Conservation (phyloP, 2,113 vertebrate genomes). For the Parus major region DNA sequence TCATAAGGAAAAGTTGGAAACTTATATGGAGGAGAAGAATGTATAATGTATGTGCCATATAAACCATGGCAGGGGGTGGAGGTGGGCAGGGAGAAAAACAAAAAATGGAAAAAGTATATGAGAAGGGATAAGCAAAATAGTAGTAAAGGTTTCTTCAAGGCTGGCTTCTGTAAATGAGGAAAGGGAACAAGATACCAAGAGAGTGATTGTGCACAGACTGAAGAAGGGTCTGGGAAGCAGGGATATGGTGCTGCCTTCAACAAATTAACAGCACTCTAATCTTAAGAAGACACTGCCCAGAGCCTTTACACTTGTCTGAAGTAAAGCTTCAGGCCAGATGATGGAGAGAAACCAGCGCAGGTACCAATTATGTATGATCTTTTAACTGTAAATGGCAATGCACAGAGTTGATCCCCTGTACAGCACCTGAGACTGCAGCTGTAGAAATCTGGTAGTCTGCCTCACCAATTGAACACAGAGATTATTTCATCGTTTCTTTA, state of each 20-base stretch:
- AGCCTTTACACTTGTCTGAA: not conserved
- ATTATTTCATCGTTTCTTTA: not conserved
- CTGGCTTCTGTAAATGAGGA: not conserved
- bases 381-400: not conserved
- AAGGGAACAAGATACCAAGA: not conserved
- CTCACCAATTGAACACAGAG: not conserved
- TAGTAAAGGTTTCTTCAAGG: not conserved
- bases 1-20: not conserved
- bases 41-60: too few relatives aligned
- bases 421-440: not conserved
- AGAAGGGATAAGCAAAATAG: not conserved
- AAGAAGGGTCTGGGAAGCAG: not conserved
- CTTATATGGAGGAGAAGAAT: not conserved
- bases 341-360: not conserved
- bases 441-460: not conserved
- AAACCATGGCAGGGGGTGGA: accelerated
- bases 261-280: not conserved
- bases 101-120: not conserved
- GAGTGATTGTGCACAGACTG: accelerated
- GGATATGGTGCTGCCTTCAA: not conserved
- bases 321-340: not conserved
- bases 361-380: not conserved
- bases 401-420: not conserved
- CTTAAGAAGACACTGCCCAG: not conserved
- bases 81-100: not conserved